These are phyloP conservation scores for Onthophagus taurus DNA, from an alignment of 1,140 invertebrate genomes.

Conservation along the genomic window DNA sequence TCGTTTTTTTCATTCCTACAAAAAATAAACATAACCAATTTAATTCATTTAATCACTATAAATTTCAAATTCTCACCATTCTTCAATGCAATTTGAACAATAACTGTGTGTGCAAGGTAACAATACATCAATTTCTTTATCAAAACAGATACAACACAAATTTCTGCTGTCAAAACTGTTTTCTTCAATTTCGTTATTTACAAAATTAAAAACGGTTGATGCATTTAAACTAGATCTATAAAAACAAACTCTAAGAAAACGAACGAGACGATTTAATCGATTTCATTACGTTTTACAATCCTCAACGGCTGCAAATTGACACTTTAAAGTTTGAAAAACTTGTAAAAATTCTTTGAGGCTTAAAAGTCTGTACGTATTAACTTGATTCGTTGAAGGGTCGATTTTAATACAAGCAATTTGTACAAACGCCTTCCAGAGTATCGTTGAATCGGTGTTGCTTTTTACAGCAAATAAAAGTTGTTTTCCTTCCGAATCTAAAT, in stretches of 20 bases:
- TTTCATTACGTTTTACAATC: conserved; percentile 27
- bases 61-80: conserved; percentile 47
- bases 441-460: conserved; percentile 49
- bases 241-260: background rate
- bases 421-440: conserved; percentile 61
- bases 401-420: conserved; percentile 57
- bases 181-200: conserved; percentile 11
- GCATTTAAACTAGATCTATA: conserved; percentile 1
- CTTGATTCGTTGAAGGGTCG: conserved; percentile 41
- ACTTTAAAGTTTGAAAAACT: conserved; percentile 42
- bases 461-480: conserved; percentile 56
- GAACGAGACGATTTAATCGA: background rate
- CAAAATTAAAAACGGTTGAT: conserved; percentile 20
- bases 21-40: conserved; percentile 21
- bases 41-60: background rate
- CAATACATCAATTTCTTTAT: conserved; percentile 53
- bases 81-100: conserved; percentile 58
- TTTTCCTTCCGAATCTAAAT: conserved; percentile 49
- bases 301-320: conserved; percentile 33
- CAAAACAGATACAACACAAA: conserved; percentile 61
- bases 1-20: conserved; percentile 53
- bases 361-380: conserved; percentile 48
- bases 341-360: conserved; percentile 52
- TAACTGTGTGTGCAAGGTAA: conserved; percentile 59
- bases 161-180: conserved; percentile 1